Percentiles rank a stretch among this genome's conserved stretches.
phyloP scores from a whole-genome alignment of 2,797 vertebrate species.

The Podargus strigoides region DNA sequence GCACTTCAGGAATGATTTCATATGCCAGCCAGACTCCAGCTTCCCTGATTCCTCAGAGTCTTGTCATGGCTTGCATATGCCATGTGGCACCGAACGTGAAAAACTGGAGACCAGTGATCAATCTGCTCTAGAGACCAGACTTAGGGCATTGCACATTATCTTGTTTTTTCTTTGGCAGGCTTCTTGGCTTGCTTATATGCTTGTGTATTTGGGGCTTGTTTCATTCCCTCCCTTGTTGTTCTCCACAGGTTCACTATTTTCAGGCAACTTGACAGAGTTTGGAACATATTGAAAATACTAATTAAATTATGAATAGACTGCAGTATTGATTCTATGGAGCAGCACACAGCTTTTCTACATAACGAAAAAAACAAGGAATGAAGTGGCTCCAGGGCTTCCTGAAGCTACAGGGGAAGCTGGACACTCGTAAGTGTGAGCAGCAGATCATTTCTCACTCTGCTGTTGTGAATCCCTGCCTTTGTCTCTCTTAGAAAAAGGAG shows the following conservation, averaged over 20 bases:
- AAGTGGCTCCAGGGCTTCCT: background rate
- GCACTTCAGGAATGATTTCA: conserved; percentile 73
- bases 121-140: background rate
- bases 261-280: background rate
- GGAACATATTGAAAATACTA: background rate
- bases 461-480: background rate
- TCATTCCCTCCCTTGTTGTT: background rate
- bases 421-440: background rate
- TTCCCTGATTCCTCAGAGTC: conserved; percentile 58
- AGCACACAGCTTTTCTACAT: background rate
- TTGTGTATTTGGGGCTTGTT: background rate
- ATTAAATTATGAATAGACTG: background rate
- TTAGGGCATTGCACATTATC: background rate
- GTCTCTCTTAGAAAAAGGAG: background rate
- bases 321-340: background rate
- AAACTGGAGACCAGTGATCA: conserved; percentile 2
- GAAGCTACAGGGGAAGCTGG: background rate
- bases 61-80: conserved; percentile 46
- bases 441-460: background rate
- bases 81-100: conserved; percentile 4
- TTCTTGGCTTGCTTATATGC: background rate
- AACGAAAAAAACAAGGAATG: background rate
- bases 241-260: background rate
- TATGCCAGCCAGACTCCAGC: conserved; percentile 60
- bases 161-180: background rate